Percentiles rank a stretch among this genome's conserved stretches.
These are phyloP conservation scores for Poicephalus meyeri DNA, from an alignment of 2,113 vertebrate genomes.

Conservation along the genomic window DNA sequence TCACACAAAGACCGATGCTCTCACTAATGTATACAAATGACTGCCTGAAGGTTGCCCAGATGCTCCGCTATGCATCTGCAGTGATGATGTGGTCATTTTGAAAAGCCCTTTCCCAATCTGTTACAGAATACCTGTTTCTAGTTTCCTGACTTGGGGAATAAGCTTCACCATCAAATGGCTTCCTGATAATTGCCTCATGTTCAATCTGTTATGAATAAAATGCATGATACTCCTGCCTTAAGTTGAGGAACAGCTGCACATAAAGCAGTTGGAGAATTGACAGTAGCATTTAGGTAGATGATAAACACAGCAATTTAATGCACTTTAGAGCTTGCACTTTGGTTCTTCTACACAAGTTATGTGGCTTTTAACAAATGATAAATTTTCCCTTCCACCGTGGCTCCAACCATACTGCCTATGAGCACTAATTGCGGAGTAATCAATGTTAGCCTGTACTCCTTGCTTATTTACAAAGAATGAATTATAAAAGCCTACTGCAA, in stretches of 20 bases:
- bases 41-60: slow-evolving; percentile 44
- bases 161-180: slow-evolving; percentile 27
- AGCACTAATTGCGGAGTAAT: slow-evolving; percentile 48
- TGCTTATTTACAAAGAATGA: slow-evolving; percentile 21
- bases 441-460: slow-evolving; percentile 14
- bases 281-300: slow-evolving; percentile 46
- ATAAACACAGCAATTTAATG: slow-evolving; percentile 31
- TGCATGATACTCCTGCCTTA: not conserved
- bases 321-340: slow-evolving; percentile 1
- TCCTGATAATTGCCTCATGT: slow-evolving; percentile 44
- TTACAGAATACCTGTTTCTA: slow-evolving; percentile 34
- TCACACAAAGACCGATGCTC: not conserved
- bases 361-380: slow-evolving; percentile 22
- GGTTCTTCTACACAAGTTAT: not conserved
- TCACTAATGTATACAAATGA: slow-evolving; percentile 59
- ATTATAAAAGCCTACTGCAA: slow-evolving; percentile 29
- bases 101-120: slow-evolving; percentile 45
- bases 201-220: slow-evolving; percentile 53
- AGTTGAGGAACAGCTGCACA: slow-evolving; percentile 25
- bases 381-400: not conserved
- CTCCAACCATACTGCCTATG: slow-evolving; percentile 1
- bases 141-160: slow-evolving; percentile 9
- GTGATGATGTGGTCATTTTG: slow-evolving; percentile 34
- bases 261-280: slow-evolving; percentile 58
- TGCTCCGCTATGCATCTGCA: slow-evolving; percentile 19